Percentiles rank a stretch among this genome's conserved stretches.
These are phyloP conservation scores for Julus scandinavius DNA, from an alignment of 2,888 invertebrate species.

Conservation along the genomic window DNA sequence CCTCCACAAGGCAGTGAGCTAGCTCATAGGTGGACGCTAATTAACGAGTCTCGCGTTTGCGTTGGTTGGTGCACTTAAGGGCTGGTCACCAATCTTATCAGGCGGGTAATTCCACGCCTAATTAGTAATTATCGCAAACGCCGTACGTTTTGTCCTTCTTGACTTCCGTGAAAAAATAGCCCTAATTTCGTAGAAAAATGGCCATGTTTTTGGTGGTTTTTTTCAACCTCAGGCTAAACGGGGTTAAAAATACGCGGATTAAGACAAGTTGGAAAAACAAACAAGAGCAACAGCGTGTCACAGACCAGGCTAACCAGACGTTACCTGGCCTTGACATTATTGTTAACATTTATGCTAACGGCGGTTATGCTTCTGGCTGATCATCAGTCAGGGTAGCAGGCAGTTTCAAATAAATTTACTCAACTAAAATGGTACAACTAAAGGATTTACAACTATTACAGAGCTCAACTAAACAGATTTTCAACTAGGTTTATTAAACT, in stretches of 20 bases:
- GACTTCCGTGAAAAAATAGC: conserved; percentile 39
- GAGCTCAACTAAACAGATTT: too few species aligned
- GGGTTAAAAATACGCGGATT: conserved; percentile 37
- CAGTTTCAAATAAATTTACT: too few species aligned
- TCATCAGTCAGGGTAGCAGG: too few species aligned
- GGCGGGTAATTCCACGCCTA: conserved; percentile 29
- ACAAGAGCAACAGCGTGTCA: conserved; percentile 1
- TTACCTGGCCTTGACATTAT: background rate
- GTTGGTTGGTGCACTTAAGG: background rate
- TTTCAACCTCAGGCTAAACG: background rate
- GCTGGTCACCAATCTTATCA: background rate
- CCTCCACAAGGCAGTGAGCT: background rate
- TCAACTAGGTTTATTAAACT: too few species aligned
- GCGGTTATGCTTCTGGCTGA: background rate
- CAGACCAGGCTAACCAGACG: background rate
- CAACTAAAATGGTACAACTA: too few species aligned
- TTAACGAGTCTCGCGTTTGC: background rate
- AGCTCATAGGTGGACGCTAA: background rate
- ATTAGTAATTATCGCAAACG: conserved; percentile 30
- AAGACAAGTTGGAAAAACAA: background rate
- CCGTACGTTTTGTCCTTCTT: conserved; percentile 38
- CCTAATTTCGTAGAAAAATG: background rate
- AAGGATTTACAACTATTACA: too few species aligned
- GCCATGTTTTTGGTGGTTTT: background rate
- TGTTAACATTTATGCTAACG: background rate